Percentiles rank a stretch among this genome's conserved stretches.
Conservation (phyloP, 1,140 invertebrate species). For the Solenopsis fugax region DNA sequence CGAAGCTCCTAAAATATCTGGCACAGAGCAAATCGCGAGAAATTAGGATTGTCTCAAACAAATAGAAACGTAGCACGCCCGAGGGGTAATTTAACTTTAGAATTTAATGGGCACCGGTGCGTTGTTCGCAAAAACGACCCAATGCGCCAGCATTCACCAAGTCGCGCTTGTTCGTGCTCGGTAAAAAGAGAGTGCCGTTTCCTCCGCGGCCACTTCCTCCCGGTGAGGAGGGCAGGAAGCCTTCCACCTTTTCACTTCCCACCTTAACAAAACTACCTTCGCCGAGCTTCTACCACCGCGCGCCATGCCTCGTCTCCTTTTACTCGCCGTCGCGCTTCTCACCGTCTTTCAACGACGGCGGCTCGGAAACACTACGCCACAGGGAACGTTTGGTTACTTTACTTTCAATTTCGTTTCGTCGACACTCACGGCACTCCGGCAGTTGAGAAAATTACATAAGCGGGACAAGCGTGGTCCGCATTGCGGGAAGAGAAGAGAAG, state of each 20-base stretch:
- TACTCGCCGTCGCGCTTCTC: conserved; percentile 29
- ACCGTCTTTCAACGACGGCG: conserved; percentile 53
- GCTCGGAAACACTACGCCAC: conserved; percentile 70
- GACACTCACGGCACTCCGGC: conserved; percentile 77
- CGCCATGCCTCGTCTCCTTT: conserved; percentile 16
- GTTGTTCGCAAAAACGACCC: neutral
- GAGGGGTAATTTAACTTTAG: neutral
- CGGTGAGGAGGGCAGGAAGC: conserved; percentile 66
- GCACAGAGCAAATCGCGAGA: neutral
- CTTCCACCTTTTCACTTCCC: conserved; percentile 64
- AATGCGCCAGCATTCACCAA: neutral
- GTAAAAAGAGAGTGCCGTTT: conserved; percentile 24
- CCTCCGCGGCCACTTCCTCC: conserved; percentile 40
- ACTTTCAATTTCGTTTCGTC: conserved; percentile 86
- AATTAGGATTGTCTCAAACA: neutral
- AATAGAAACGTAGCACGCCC: neutral
- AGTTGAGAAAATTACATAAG: conserved; percentile 76
- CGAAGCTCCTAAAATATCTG: neutral
- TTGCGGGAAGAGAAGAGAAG: conserved; percentile 51
- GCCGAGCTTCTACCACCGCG: conserved; percentile 50
- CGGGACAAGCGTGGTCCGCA: conserved; percentile 44
- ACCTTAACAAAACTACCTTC: conserved; percentile 68
- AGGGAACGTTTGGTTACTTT: conserved; percentile 84
- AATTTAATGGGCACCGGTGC: neutral
- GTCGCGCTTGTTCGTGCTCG: conserved; percentile 1